phyloP scores from a whole-genome alignment of 2,113 vertebrate species.

The Aphyosemion australe region DNA sequence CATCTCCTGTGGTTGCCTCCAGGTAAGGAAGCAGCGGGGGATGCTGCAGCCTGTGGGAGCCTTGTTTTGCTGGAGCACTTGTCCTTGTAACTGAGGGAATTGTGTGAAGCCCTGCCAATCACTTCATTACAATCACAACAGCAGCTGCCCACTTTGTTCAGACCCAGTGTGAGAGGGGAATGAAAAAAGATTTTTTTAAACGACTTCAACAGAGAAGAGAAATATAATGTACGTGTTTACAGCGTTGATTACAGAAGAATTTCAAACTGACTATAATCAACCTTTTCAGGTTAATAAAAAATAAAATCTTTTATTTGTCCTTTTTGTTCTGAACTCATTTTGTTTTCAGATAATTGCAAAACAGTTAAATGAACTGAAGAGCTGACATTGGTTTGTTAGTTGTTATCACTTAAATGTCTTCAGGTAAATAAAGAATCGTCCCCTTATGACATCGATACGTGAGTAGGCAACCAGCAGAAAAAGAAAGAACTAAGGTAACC shows the following conservation, averaged over 20 bases:
- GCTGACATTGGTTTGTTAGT: background rate
- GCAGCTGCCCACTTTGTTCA: conserved; percentile 30
- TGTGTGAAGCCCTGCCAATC: conserved; percentile 60
- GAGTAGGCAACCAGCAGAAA: conserved; percentile 6
- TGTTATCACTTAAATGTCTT: background rate
- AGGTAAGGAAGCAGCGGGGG: conserved; percentile 55
- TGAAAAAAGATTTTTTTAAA: conserved; percentile 1
- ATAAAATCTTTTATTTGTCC: background rate
- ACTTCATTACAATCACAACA: conserved; percentile 46
- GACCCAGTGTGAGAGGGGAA: conserved; percentile 14
- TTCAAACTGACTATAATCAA: background rate
- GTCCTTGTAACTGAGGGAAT: conserved; percentile 43
- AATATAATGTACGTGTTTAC: conserved; percentile 3
- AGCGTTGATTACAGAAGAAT: background rate
- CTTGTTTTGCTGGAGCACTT: conserved; percentile 48
- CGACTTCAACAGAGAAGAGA: background rate
- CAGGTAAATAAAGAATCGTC: background rate
- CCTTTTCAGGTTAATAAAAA: background rate
- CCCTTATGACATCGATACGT: background rate
- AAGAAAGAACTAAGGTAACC: background rate
- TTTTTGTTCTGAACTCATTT: background rate
- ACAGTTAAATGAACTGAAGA: background rate
- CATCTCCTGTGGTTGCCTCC: conserved; percentile 36
- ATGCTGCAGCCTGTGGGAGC: conserved; percentile 41
- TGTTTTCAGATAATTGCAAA: background rate